phyloP scores from a whole-genome alignment of 1,140 invertebrate species.

The Aphelenchoides avenae region DNA sequence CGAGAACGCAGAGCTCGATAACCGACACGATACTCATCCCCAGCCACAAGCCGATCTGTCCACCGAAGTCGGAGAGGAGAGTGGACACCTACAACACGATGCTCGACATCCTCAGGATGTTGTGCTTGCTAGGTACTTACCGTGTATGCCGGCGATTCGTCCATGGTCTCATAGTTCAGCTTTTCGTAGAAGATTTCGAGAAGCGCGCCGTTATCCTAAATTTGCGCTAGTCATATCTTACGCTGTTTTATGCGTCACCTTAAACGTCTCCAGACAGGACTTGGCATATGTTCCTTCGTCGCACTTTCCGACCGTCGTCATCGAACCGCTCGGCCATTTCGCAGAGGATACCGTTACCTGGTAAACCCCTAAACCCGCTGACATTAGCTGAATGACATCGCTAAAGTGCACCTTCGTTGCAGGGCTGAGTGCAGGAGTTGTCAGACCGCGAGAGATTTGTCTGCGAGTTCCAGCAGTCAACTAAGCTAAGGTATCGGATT shows the following conservation, averaged over 20 bases:
- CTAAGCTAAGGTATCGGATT: conserved; percentile 11
- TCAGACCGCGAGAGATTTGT: conserved; percentile 18
- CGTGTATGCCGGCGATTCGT: conserved; percentile 31
- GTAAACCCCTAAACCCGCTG: too few species aligned
- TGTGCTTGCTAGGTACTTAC: conserved; percentile 20
- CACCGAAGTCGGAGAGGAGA: conserved; percentile 36
- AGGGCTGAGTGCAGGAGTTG: conserved; percentile 32
- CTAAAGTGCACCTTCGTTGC: conserved; percentile 39
- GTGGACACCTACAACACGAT: conserved; percentile 33
- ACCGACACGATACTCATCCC: conserved; percentile 27
- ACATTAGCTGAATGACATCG: too few species aligned
- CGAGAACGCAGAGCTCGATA: conserved; percentile 20
- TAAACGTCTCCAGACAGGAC: conserved; percentile 25
- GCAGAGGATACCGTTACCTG: conserved; percentile 39
- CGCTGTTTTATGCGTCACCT: too few species aligned
- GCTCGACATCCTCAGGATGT: too few species aligned
- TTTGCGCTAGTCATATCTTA: too few species aligned
- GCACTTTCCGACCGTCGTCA: conserved; percentile 14
- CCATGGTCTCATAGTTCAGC: conserved; percentile 39
- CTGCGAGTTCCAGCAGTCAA: conserved; percentile 29
- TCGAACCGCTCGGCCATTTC: conserved; percentile 23
- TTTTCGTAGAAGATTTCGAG: conserved; percentile 42
- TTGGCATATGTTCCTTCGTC: conserved; percentile 25
- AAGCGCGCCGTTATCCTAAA: conserved; percentile 38
- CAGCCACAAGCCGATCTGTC: conserved; percentile 39